phyloP scores from a whole-genome alignment of 2,888 invertebrate genomes.

The Drosophila neonasuta region DNA sequence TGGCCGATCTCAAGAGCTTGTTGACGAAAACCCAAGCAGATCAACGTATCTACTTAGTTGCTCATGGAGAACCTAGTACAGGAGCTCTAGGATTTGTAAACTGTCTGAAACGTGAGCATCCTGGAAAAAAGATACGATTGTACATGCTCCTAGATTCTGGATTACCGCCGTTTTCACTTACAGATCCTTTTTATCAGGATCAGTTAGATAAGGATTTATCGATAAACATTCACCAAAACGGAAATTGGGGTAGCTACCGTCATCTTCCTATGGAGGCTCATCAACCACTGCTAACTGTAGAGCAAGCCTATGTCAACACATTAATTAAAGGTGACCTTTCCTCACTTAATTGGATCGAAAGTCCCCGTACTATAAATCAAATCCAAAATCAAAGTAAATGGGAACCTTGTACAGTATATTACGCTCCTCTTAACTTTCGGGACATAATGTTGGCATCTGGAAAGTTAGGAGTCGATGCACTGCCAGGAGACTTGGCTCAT shows the following conservation, averaged over 20 bases:
- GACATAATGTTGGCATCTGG: conserved; percentile 99
- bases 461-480: conserved; percentile 97
- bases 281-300: conserved; percentile 85
- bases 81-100: conserved; percentile 94
- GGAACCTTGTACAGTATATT: conserved; percentile 94
- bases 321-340: conserved; percentile 96
- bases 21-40: conserved; percentile 85
- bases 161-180: conserved; percentile 84
- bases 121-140: conserved; percentile 89
- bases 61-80: conserved; percentile 86
- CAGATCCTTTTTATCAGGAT: conserved; percentile 84
- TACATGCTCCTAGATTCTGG: conserved; percentile 87
- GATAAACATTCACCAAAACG: conserved; percentile 91
- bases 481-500: conserved; percentile 93
- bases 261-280: conserved; percentile 87
- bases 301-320: conserved; percentile 97
- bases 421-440: conserved; percentile 97
- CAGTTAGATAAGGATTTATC: conserved; percentile 90
- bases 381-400: conserved; percentile 82
- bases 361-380: conserved; percentile 85
- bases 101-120: conserved; percentile 93
- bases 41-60: conserved; percentile 86
- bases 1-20: conserved; percentile 89
- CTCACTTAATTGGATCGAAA: conserved; percentile 96
- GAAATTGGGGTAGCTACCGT: conserved; percentile 93